Base-by-base conservation (phyloP, 1,140 invertebrate genomes). In the Bombus affinis region DNA sequence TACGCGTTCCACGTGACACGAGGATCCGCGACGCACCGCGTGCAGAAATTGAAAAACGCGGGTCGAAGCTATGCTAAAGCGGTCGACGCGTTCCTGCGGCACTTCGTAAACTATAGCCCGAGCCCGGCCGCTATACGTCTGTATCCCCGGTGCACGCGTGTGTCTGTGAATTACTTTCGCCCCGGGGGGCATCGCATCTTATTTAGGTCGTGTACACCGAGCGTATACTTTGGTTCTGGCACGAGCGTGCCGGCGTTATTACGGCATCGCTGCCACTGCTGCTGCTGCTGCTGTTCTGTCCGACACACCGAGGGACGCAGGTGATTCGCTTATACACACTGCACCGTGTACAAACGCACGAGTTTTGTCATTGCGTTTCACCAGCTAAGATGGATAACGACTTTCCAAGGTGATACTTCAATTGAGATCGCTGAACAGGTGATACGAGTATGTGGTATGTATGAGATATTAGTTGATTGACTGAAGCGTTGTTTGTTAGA, bases 161-260 rank as follows among this genome's bases (percentile, higher is more conserved):
- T 86, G 81, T 86, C 77, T 94, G 95, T 95, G 94, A 95, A 95
- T 95, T 95, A 95, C 95, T 95, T 95, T 95, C 93, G 94, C 94
- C 89, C 90, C 94, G 93, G 92, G 94, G 95, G 94, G 95, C 95
- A 95, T 95, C 94, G 94, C 93, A 95, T 95, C 94, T 95, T 95
- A 95, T 95, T 94, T 95, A 95, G 95, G 95, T 95, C 95, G 95
- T 95, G 93, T 95, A 94, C 93, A 93, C 93, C 93, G 94, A 94
- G 93, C 89, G 82, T 88, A 85, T 80, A 91, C 89, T 91, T 90
- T 80, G 90, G 84, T 90, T 90, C 89, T 90, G 89, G 90, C 90
- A 91, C 90, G 83, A 90, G 89, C 83, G 81, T 90, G 89, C 85
- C 90, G 87, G 70, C 87, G 84, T 90, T 91, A 91, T 91, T 91